Conservation (phyloP, 2,113 vertebrate genomes). For the Aptenodytes patagonicus region DNA sequence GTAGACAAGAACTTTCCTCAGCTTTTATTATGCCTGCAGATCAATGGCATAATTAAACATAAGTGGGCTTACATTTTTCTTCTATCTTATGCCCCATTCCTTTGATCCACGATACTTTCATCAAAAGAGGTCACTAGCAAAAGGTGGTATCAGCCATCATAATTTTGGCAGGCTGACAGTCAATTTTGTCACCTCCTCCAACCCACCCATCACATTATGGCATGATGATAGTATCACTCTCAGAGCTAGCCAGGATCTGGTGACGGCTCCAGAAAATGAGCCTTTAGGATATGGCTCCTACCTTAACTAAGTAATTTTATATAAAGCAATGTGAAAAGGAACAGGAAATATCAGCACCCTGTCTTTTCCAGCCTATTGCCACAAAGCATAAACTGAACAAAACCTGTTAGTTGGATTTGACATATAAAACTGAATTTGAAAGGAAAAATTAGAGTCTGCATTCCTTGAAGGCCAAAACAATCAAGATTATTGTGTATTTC, state of each 20-base stretch:
- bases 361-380: not conserved
- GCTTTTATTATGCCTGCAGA: not conserved
- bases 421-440: not conserved
- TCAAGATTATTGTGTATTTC: not conserved
- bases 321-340: not conserved
- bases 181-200: slow-evolving; percentile 7
- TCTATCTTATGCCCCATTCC: not conserved
- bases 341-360: not conserved
- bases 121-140: not conserved
- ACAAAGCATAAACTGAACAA: not conserved
- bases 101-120: not conserved
- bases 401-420: not conserved
- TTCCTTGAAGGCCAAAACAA: not conserved
- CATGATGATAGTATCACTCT: not conserved
- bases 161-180: not conserved
- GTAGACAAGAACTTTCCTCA: not conserved
- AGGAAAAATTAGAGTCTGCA: not conserved
- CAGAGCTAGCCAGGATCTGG: not conserved
- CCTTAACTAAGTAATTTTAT: not conserved
- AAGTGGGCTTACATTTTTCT: not conserved
- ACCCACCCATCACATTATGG: not conserved
- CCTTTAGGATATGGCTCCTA: not conserved
- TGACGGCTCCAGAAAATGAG: not conserved
- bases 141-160: not conserved
- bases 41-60: not conserved